Conservation (phyloP, 2,113 vertebrate species). For the Bos taurus region ARS-UCD2.0 NC_037352.1:35855001-35855500, state of each 20-base stretch:
- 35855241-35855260: not conserved
- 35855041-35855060: not conserved
- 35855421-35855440: not conserved
- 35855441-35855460: not conserved
- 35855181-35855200: not conserved
- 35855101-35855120: not conserved
- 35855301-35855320: not conserved
- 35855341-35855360: not conserved
- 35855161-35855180: not conserved
- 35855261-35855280: not conserved
- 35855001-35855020: not conserved
- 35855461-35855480: not conserved
- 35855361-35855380: not conserved
- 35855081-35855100: not conserved
- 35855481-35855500: not conserved
- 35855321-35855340: not conserved
- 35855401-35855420: fast-evolving
- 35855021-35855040: not conserved
- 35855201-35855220: not conserved
- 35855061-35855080: not conserved
- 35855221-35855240: not conserved
- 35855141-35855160: too few species aligned
- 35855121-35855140: not conserved
- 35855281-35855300: not conserved
- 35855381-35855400: not conserved